Conservation (phyloP, 2,797 vertebrate species). For the Coregonus sp. region DNA sequence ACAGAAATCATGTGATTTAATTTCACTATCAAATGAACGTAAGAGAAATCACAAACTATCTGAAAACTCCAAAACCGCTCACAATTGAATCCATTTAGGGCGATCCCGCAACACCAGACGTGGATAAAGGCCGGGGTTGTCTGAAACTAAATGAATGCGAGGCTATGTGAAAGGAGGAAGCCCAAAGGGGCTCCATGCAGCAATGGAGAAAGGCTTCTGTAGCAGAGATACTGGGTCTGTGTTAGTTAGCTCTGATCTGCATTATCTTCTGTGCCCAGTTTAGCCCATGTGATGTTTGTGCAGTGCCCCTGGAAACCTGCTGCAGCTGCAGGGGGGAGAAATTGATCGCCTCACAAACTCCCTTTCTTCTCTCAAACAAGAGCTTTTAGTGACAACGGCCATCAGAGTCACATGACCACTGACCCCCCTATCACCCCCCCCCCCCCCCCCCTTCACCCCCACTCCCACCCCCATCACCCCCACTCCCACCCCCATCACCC, state of each 20-base stretch:
- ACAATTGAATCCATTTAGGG: slow-evolving; percentile 38
- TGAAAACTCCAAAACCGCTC: slow-evolving; percentile 32
- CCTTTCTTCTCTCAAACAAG: slow-evolving; percentile 68
- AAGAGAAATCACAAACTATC: slow-evolving; percentile 27
- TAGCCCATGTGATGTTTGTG: slow-evolving; percentile 60
- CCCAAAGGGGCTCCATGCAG: slow-evolving; percentile 29
- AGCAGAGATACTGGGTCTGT: slow-evolving; percentile 43
- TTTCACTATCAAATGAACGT: slow-evolving; percentile 30
- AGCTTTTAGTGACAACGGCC: slow-evolving; percentile 59
- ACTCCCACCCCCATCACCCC: not conserved
- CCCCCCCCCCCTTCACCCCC: slow-evolving; percentile 5
- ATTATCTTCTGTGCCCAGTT: slow-evolving; percentile 50
- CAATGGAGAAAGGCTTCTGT: slow-evolving; percentile 30
- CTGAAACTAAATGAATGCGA: slow-evolving; percentile 48
- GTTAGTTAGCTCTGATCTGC: slow-evolving; percentile 39
- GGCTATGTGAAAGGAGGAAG: slow-evolving; percentile 34
- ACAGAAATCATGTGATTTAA: slow-evolving; percentile 20
- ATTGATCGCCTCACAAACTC: slow-evolving; percentile 63
- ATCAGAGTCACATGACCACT: slow-evolving; percentile 61
- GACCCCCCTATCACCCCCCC: slow-evolving; percentile 39
- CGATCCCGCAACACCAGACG: slow-evolving; percentile 1
- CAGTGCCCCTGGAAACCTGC: slow-evolving; percentile 62
- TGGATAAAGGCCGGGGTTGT: slow-evolving; percentile 45
- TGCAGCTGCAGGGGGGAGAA: slow-evolving; percentile 54
- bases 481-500: not conserved